Evolutionary conservation across 2,113 vertebrate genomes (phyloP), one percentile per base, ranked within the genome.

Genomic region (Coryphaenoides rupestris): DNA sequence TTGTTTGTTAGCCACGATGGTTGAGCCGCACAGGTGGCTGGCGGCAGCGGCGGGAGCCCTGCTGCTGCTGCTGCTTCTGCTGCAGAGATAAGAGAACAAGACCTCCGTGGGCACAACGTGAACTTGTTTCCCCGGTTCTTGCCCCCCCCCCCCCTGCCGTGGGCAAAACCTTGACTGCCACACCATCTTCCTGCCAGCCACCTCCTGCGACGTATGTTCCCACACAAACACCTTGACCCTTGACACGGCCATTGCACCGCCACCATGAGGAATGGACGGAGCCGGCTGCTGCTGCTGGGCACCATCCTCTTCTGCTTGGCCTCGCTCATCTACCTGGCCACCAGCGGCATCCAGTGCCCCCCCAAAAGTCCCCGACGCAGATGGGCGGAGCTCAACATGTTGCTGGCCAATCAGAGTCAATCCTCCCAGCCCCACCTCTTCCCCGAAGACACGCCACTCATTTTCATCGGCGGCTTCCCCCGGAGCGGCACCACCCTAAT

Each of bases 381-480:
- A 5, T 54, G 73, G 2, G 60, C 69, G 60, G 75, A 85, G 74
- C 81, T 89, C 62, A 85, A 91, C 0, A 19, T 64, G 21, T 75
- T 84, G 22, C 86, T 88, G 0, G 73, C 74, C 70, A 73, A 88
- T 40, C 64, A 67, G 16, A 70, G 15, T 49, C 28, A 67, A 3
- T 61, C 77, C 7, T 61, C 78, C 7, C 63, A 80, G 54, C 50
- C 60, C 61, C 76, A 53, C 46, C 83, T 67, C 88, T 88, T 83
- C 83, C 82, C 72, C 33, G 95, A 97, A 73, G 95, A 95, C 85
- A 95, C 93, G 81, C 95, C 95, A 24, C 89, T 97, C 59, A 95
- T 97, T 79, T 97, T 97, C 80, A 95, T 96, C 21, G 95, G 95
- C 0, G 95, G 94, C 33, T 95, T 97, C 0, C 95, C 95, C 54